These are phyloP conservation scores for Scaptomyza flava DNA, from an alignment of 2,888 invertebrate species.

Conservation along the genomic window DNA sequence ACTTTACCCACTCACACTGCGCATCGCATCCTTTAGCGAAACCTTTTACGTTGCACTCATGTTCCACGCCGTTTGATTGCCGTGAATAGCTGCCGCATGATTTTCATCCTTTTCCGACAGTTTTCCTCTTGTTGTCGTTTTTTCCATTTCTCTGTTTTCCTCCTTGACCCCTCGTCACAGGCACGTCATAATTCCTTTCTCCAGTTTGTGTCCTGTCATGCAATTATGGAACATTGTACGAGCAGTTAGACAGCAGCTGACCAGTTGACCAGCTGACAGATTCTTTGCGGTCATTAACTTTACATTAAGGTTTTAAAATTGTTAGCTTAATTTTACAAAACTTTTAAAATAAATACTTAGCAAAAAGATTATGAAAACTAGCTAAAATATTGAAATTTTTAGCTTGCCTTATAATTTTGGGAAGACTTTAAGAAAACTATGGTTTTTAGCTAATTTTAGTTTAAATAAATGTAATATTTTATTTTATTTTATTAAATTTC, in stretches of 20 bases:
- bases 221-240: slow-evolving; percentile 56
- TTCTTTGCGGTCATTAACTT: slow-evolving; percentile 44
- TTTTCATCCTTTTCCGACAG: slow-evolving; percentile 66
- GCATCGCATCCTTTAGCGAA: slow-evolving; percentile 70
- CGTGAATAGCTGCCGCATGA: slow-evolving; percentile 78
- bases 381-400: too few species aligned
- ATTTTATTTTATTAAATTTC: too few species aligned
- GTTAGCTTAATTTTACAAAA: neutral
- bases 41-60: slow-evolving; percentile 69
- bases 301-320: slow-evolving; percentile 19
- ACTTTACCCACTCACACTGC: slow-evolving; percentile 69
- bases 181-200: slow-evolving; percentile 56
- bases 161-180: slow-evolving; percentile 56
- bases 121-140: slow-evolving; percentile 11
- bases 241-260: slow-evolving; percentile 55
- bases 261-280: slow-evolving; percentile 52
- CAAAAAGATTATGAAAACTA: neutral
- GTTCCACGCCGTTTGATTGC: slow-evolving; percentile 77
- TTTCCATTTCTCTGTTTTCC: slow-evolving; percentile 5
- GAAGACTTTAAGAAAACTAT: too few species aligned
- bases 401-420: too few species aligned
- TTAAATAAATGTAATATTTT: too few species aligned
- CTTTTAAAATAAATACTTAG: neutral
- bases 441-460: too few species aligned
- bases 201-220: slow-evolving; percentile 27